Evolutionary conservation across 1,140 invertebrate species (phyloP).

Genomic region (Caenorhabditis brenneri): DNA sequence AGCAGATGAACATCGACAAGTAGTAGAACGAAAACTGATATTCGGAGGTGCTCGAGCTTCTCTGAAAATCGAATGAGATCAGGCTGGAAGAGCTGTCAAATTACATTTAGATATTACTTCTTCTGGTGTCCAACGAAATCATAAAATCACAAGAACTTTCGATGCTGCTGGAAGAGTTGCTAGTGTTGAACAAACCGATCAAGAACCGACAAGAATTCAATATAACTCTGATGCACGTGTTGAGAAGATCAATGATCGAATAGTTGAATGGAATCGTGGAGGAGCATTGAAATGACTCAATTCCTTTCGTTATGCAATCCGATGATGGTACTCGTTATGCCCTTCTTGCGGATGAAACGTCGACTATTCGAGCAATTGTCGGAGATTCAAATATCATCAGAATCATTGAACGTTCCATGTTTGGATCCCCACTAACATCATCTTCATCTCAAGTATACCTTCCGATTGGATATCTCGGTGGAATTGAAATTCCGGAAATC

Average conservation of each 20-base stretch:
- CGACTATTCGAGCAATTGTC: not conserved
- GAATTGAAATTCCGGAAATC: constrained; percentile 1
- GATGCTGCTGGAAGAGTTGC: constrained; percentile 9
- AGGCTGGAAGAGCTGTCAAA: not conserved
- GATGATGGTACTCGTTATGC: constrained; percentile 40
- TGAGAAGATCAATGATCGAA: not conserved
- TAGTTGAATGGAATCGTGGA: not conserved
- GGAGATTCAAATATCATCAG: not conserved
- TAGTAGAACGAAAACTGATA: constrained; percentile 21
- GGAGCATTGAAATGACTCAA: not conserved
- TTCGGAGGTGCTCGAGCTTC: constrained; percentile 7
- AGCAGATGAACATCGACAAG: not conserved
- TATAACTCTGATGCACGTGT: constrained; percentile 1
- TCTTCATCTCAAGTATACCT: not conserved
- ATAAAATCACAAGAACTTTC: constrained; percentile 14
- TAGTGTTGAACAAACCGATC: not conserved
- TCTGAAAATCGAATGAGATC: constrained; percentile 10
- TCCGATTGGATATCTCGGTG: constrained; percentile 7
- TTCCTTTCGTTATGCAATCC: constrained; percentile 32
- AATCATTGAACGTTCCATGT: constrained; percentile 7
- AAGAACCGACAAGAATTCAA: not conserved
- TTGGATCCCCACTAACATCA: not conserved
- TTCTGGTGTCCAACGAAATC: not conserved
- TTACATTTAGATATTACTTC: not conserved
- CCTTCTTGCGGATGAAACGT: constrained; percentile 17